Evolutionary conservation across 2,888 invertebrate genomes (phyloP).

Genomic region (Scaptomyza reducta): DNA sequence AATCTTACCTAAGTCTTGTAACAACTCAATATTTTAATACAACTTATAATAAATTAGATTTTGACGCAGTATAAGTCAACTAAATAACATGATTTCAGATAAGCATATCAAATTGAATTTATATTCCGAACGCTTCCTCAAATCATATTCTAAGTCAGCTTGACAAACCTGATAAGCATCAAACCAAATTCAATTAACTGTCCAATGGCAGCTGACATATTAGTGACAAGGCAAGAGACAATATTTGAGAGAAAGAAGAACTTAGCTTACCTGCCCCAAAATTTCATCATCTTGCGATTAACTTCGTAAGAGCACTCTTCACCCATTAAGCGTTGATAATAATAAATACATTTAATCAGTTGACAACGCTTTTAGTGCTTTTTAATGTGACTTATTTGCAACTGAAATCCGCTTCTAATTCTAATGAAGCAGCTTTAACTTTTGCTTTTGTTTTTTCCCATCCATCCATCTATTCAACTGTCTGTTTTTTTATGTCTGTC

Average conservation of each 20-base stretch:
- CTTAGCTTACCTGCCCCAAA: constrained; percentile 5
- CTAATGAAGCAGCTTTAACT: constrained; percentile 49
- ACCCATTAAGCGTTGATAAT: constrained; percentile 44
- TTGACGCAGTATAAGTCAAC: neutral
- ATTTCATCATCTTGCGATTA: constrained; percentile 35
- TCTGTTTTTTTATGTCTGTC: constrained; percentile 4
- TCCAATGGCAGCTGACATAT: constrained; percentile 23
- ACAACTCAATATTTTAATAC: too few species aligned
- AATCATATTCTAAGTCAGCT: neutral
- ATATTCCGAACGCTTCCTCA: neutral
- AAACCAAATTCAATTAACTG: constrained; percentile 51
- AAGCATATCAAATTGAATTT: neutral
- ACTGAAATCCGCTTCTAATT: constrained; percentile 27
- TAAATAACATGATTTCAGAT: neutral
- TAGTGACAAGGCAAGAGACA: neutral
- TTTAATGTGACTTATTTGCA: constrained; percentile 29
- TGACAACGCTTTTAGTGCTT: constrained; percentile 40
- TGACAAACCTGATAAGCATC: constrained; percentile 45
- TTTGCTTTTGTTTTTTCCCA: constrained; percentile 3
- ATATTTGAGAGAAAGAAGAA: neutral
- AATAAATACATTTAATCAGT: constrained; percentile 62
- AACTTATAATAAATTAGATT: too few species aligned
- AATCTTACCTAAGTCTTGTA: too few species aligned
- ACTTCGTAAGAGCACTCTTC: constrained; percentile 20
- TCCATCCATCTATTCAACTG: neutral